Evolutionary conservation across 2,888 invertebrate genomes (phyloP).

Genomic region (Ischnus inquisitorius): DNA sequence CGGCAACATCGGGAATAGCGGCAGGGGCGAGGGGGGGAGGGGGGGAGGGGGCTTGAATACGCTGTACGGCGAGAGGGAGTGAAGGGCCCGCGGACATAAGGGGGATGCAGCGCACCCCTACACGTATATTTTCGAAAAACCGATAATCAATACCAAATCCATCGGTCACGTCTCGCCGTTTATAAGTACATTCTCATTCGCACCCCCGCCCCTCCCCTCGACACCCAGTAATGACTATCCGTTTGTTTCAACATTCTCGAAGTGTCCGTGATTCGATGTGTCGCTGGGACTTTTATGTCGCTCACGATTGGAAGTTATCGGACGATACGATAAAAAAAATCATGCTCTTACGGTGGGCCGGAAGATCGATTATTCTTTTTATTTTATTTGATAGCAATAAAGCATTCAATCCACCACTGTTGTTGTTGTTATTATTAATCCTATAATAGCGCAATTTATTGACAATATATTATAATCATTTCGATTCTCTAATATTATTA

Average conservation of each 20-base stretch:
- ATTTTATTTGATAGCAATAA: not conserved
- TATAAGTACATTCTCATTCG: constrained; percentile 21
- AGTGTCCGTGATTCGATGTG: not conserved
- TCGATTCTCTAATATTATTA: no score
- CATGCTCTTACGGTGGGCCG: not conserved
- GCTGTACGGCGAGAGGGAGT: constrained; percentile 24
- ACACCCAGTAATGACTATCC: not conserved
- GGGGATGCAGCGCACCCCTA: constrained; percentile 44
- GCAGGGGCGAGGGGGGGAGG: not conserved
- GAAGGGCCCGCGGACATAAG: constrained; percentile 48
- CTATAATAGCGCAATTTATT: no score
- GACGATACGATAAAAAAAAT: not conserved
- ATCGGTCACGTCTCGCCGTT: constrained; percentile 44
- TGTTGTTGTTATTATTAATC: not conserved
- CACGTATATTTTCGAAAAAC: constrained; percentile 67
- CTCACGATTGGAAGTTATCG: not conserved
- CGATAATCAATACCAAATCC: constrained; percentile 71
- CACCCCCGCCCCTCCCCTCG: constrained; percentile 15
- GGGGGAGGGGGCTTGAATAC: constrained; percentile 15
- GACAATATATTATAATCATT: no score
- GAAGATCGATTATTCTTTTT: not conserved
- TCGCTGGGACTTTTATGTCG: not conserved
- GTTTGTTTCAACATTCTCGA: not conserved
- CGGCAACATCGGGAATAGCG: constrained; percentile 10
- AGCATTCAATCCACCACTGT: not conserved